A percentile compares a stretch with the other conserved stretches of the same genome.
Conservation (phyloP, 1,140 invertebrate species). For the Bombus pyrosoma region DNA sequence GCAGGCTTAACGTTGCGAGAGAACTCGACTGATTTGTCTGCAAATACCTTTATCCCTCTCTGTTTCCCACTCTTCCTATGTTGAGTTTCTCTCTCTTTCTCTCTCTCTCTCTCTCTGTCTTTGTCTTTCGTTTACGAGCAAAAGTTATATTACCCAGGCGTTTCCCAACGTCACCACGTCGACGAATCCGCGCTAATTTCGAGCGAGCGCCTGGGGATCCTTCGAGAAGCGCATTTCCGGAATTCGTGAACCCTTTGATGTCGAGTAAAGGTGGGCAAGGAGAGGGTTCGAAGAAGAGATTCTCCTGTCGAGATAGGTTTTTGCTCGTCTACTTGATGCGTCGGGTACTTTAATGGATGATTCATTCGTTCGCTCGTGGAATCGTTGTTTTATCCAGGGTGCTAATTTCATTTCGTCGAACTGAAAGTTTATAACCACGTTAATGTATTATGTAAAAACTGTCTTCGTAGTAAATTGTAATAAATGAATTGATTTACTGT, state of each 20-base stretch:
- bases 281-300: slow-evolving; percentile 6
- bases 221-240: slow-evolving; percentile 4
- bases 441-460: neutral
- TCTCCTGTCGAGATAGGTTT: neutral
- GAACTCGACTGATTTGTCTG: slow-evolving; percentile 40
- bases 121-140: slow-evolving; percentile 3
- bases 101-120: neutral
- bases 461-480: neutral
- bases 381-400: neutral
- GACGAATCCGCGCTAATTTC: slow-evolving; percentile 40
- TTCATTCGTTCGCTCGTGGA: neutral
- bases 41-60: neutral
- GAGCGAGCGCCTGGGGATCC: neutral
- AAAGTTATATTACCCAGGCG: slow-evolving; percentile 43
- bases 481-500: no score
- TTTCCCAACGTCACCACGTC: neutral
- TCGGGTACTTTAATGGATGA: neutral
- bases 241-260: slow-evolving; percentile 10
- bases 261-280: neutral
- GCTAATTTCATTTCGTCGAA: neutral
- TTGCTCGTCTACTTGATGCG: neutral
- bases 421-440: neutral
- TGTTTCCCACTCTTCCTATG: neutral
- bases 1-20: slow-evolving; percentile 51
- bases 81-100: no score